Conservation (phyloP, 2,113 vertebrate genomes). For the Vanacampus margaritifer region DNA sequence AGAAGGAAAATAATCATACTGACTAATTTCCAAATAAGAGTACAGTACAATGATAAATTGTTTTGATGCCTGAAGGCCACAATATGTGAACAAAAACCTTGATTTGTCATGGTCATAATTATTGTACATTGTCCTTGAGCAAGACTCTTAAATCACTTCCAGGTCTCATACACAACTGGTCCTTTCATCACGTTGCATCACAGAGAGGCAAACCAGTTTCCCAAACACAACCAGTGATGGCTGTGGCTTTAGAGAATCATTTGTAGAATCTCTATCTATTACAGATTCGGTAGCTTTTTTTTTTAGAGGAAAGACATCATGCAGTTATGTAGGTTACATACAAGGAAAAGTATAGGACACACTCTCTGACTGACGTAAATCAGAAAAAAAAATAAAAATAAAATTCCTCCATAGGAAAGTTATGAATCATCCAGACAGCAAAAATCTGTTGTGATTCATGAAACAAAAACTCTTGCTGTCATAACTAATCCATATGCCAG, state of each 20-base stretch:
- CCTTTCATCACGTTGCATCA: background rate
- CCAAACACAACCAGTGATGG: background rate
- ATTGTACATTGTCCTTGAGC: constrained; percentile 29
- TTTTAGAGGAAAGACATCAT: background rate
- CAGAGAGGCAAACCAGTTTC: background rate
- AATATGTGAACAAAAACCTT: background rate
- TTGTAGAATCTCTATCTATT: background rate
- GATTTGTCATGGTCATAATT: constrained; percentile 13
- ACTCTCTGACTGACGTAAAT: background rate
- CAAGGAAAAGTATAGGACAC: background rate
- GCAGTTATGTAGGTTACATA: background rate
- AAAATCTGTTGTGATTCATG: background rate
- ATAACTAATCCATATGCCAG: background rate
- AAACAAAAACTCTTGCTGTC: background rate
- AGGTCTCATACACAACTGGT: constrained; percentile 1
- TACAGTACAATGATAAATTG: background rate
- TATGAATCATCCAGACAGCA: background rate
- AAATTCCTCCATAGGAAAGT: background rate
- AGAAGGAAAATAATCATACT: constrained; percentile 13
- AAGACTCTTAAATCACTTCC: constrained; percentile 14
- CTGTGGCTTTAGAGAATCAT: background rate
- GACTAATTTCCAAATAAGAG: constrained; percentile 16
- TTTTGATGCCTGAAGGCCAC: constrained; percentile 11
- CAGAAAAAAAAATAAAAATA: background rate
- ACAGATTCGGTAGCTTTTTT: background rate